Base-by-base conservation (phyloP, 2,113 vertebrate genomes). In the Psittacus erithacus region DNA sequence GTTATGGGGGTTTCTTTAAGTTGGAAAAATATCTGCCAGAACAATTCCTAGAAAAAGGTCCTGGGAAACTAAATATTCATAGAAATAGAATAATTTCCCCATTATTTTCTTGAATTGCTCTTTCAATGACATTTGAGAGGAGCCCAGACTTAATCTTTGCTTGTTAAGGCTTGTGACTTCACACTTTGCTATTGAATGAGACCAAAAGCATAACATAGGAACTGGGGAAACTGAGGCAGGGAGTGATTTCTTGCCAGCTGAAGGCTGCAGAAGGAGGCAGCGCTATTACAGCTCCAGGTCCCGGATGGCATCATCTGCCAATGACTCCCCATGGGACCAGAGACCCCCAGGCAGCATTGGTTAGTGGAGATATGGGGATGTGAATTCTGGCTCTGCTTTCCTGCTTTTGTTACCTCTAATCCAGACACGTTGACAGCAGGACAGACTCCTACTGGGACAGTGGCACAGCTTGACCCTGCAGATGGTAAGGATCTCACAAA, bases 391-490 rank as follows among this genome's bases (percentile, higher is more conserved):
- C 70, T 5, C 35, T 74, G 67, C 41, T 64, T 67, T 4, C 52
- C 71, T 64, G 67, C 62, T 82, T 75, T 11, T 28, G 73, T 9
- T 41, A 2, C 41, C 88, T 53, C 3, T 49, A 3, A 2, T 3
- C 43, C 57, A 55, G 77, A 15, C 69, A 41, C 0, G 4, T 6
- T 69, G 95, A 90, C 92, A 95, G 90, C 80, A 76, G 95, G 69
- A 92, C 83, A 84, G 77, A 3, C 75, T 63, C 94, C 90, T 83
- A 17, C 90, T 19, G 93, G 95, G 92, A 75, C 90, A 27, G 73
- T 11, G 86, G 77, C 78, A 17, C 82, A 17, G 60, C 31, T 2
- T 88, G 93, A 96, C 93, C 95, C 92, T 18, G n/a, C 91, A 96
- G 95, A 95, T 92, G 96, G 92, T 35, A 25, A 55, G 20, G 94